Evolutionary conservation across 2,113 vertebrate species (phyloP).

Genomic region (Tyto alba): DNA sequence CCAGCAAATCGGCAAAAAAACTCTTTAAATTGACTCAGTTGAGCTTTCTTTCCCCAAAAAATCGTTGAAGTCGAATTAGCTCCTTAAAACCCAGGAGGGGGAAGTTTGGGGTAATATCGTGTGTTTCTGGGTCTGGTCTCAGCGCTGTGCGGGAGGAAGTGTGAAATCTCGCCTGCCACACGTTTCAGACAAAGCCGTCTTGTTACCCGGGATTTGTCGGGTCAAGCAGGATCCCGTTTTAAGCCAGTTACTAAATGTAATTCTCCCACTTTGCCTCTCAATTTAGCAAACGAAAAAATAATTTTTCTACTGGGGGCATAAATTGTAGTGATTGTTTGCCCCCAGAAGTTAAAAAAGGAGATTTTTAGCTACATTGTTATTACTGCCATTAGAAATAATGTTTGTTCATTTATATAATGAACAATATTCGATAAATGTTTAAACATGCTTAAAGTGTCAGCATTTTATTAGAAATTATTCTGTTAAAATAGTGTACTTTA

Average conservation of each 20-base stretch:
- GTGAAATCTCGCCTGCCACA: slow-evolving; percentile 1
- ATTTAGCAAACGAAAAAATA: background rate
- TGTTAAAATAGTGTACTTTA: background rate
- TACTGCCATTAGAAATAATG: background rate
- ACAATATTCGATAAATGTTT: background rate
- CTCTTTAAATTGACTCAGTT: background rate
- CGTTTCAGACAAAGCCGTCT: slow-evolving; percentile 13
- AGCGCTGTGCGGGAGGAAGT: background rate
- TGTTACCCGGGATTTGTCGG: slow-evolving; percentile 41
- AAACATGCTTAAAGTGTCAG: fast-evolving
- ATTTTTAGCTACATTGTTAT: background rate
- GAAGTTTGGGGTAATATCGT: background rate
- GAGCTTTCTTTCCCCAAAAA: background rate
- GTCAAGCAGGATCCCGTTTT: slow-evolving; percentile 30
- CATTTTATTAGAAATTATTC: background rate
- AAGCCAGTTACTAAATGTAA: background rate
- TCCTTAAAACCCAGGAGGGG: background rate
- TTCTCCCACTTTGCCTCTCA: background rate
- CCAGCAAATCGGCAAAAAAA: background rate
- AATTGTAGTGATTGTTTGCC: background rate
- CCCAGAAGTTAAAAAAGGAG: background rate
- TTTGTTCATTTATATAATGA: background rate
- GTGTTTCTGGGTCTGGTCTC: background rate
- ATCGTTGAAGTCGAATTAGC: background rate
- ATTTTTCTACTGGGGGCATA: background rate